Conservation (phyloP, 2,888 invertebrate species). For the Masnerella sp. region DNA sequence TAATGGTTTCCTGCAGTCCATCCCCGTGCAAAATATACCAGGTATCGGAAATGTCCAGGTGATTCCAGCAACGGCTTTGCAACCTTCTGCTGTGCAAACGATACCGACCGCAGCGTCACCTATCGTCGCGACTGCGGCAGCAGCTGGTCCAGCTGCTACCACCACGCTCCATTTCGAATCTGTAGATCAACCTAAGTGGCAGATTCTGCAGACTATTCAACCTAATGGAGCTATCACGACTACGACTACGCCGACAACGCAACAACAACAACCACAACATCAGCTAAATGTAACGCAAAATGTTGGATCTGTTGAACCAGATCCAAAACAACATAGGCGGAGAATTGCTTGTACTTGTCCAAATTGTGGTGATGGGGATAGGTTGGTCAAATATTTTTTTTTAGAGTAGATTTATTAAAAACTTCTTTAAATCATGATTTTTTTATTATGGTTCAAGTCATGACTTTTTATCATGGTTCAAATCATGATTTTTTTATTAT, state of each 20-base stretch:
- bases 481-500: no score
- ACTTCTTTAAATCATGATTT: no score
- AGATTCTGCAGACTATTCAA: constrained; percentile 81
- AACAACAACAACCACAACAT: constrained; percentile 76
- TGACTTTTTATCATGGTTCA: no score
- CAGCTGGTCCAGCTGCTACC: constrained; percentile 64
- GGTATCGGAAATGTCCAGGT: constrained; percentile 91
- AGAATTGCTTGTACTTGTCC: constrained; percentile 98
- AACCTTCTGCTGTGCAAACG: constrained; percentile 76
- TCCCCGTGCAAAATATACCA: constrained; percentile 87
- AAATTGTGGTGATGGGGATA: constrained; percentile 94
- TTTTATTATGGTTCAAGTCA: no score
- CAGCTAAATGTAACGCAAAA: constrained; percentile 64
- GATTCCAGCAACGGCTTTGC: constrained; percentile 83
- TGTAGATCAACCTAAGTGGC: constrained; percentile 88
- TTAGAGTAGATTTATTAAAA: no score
- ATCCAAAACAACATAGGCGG: constrained; percentile 78
- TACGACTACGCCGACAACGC: constrained; percentile 69
- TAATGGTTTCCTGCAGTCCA: constrained; percentile 80
- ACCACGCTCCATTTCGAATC: constrained; percentile 87
- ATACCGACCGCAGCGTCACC: constrained; percentile 67
- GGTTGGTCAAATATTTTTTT: no score
- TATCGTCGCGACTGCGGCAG: constrained; percentile 65
- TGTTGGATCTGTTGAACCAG: constrained; percentile 62
- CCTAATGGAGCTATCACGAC: constrained; percentile 72